Evolutionary conservation across 2,797 vertebrate genomes (phyloP).

Genomic region (Peromyscus aztecus): DNA sequence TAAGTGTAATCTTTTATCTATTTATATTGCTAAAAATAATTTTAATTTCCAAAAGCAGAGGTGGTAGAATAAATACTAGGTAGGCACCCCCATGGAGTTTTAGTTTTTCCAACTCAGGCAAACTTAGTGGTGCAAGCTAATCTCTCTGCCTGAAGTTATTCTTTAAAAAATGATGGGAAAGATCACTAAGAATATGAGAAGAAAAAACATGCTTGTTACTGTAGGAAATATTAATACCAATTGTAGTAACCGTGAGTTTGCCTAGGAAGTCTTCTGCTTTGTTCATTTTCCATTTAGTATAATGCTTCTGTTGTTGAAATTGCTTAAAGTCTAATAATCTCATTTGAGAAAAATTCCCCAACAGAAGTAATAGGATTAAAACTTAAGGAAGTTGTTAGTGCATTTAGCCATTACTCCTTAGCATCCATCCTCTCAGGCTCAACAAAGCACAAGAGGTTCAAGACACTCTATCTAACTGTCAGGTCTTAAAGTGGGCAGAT

Average conservation of each 20-base stretch:
- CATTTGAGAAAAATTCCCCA: not conserved
- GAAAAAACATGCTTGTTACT: not conserved
- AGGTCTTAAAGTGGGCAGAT: not conserved
- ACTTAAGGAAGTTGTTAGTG: not conserved
- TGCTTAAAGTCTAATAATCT: not conserved
- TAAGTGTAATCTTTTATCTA: not conserved
- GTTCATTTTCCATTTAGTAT: not conserved
- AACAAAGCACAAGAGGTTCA: not conserved
- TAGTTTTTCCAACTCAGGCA: not conserved
- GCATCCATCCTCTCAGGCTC: rapidly evolving
- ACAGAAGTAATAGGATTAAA: not conserved
- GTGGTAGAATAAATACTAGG: not conserved
- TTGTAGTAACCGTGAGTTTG: not conserved
- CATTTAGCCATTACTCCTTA: not conserved
- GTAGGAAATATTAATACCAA: not conserved
- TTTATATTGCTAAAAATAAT: not conserved
- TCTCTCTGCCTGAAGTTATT: not conserved
- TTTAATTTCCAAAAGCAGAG: not conserved
- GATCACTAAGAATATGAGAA: not conserved
- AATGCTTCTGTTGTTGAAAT: not conserved
- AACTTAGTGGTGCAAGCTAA: not conserved
- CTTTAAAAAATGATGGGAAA: not conserved
- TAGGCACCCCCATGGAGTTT: not conserved
- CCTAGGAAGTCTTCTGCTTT: not conserved
- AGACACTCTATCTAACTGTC: no score